A percentile compares a stretch with the other conserved stretches of the same genome.
Conservation (phyloP, 2,797 vertebrate genomes). For the Eupleurogrammus muticus region DNA sequence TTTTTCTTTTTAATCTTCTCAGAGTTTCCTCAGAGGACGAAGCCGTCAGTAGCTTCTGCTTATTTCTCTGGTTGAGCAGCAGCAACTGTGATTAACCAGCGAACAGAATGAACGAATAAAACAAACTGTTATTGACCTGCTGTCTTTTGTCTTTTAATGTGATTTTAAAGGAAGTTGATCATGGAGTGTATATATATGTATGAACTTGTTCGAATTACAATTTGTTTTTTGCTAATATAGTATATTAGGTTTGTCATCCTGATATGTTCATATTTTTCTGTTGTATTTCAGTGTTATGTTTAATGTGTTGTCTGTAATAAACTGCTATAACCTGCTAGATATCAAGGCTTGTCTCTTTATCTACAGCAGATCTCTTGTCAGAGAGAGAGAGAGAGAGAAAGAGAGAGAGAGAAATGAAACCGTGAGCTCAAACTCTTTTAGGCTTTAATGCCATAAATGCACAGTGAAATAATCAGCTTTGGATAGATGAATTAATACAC, state of each 20-base stretch:
- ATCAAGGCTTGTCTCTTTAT: too few species aligned
- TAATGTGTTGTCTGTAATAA: constrained; percentile 32
- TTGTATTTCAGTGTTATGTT: background rate
- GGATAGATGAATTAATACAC: too few species aligned
- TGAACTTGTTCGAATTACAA: constrained; percentile 12
- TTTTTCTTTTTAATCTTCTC: background rate
- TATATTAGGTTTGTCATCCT: background rate
- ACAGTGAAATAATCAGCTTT: too few species aligned
- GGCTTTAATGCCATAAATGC: too few species aligned
- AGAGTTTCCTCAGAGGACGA: constrained; percentile 51
- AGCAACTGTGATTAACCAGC: background rate
- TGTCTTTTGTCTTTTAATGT: constrained; percentile 2
- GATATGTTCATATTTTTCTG: background rate
- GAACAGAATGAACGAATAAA: background rate
- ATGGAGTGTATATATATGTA: constrained; percentile 1
- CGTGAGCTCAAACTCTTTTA: too few species aligned
- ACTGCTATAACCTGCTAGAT: background rate
- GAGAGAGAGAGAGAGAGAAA: too few species aligned
- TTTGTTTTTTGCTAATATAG: background rate
- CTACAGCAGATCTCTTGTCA: too few species aligned
- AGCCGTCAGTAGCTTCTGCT: constrained; percentile 79
- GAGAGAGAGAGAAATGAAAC: too few species aligned
- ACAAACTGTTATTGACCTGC: background rate
- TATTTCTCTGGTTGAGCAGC: constrained; percentile 88
- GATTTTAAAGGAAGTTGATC: constrained; percentile 9